A percentile compares a stretch with the other conserved stretches of the same genome.
These are phyloP conservation scores for Dallia pectoralis DNA, from an alignment of 2,797 vertebrate genomes.

Conservation along the genomic window DNA sequence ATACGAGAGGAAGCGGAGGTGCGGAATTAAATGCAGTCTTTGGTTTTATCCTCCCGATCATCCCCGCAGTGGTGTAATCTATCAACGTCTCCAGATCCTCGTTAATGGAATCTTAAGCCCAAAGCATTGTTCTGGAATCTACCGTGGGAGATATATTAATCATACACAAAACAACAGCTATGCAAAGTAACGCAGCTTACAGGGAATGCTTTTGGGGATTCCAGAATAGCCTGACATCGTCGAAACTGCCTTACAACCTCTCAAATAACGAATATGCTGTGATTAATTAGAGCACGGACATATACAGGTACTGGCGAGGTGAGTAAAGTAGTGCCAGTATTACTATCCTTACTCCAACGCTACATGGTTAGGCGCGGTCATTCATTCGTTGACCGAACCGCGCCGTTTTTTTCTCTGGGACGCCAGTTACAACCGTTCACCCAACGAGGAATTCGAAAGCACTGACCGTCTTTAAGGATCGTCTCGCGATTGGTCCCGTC, in stretches of 20 bases:
- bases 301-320: neutral
- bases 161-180: conserved; percentile 13
- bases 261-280: conserved; percentile 16
- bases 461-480: conserved; percentile 84
- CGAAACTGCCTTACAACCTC: conserved; percentile 22
- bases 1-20: neutral
- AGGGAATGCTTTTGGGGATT: conserved; percentile 29
- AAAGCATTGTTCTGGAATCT: conserved; percentile 18
- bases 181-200: conserved; percentile 36
- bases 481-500: conserved; percentile 83
- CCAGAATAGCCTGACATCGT: conserved; percentile 31
- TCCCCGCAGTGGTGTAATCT: conserved; percentile 17
- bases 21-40: conserved; percentile 17
- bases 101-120: conserved; percentile 29
- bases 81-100: conserved; percentile 39
- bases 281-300: conserved; percentile 28
- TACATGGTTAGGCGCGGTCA: neutral
- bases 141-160: neutral
- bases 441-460: neutral
- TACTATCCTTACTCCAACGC: neutral
- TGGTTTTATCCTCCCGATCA: conserved; percentile 28
- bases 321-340: neutral
- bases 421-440: neutral
- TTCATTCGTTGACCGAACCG: neutral
- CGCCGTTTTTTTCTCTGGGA: neutral